Percentiles rank a stretch among this genome's conserved stretches.
phyloP scores from a whole-genome alignment of 1,140 invertebrate genomes.

The Heliconius melpomene region DNA sequence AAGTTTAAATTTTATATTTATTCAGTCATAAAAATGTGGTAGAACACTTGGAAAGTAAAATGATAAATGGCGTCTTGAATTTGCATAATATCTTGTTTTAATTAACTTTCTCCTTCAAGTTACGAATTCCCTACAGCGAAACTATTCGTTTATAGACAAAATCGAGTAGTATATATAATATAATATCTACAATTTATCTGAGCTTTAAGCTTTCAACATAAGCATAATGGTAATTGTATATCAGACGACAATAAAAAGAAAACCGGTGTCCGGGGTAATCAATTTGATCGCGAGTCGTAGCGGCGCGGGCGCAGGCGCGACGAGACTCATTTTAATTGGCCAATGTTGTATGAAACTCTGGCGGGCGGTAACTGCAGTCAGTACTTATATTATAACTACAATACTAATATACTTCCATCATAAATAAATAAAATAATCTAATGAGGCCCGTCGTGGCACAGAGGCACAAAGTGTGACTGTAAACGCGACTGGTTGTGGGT shows the following conservation, averaged over 20 bases:
- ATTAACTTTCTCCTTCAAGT: constrained; percentile 47
- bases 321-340: constrained; percentile 50
- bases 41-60: constrained; percentile 32
- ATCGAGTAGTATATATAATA: neutral
- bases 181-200: neutral
- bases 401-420: neutral
- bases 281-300: constrained; percentile 27
- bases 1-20: constrained; percentile 36
- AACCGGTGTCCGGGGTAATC: constrained; percentile 26
- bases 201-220: constrained; percentile 13
- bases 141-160: neutral
- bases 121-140: constrained; percentile 19
- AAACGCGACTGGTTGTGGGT: too few species aligned
- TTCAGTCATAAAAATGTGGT: constrained; percentile 29
- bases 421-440: too few species aligned
- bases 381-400: constrained; percentile 35
- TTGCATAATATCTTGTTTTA: constrained; percentile 33
- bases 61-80: constrained; percentile 14
- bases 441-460: too few species aligned
- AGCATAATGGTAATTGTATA: constrained; percentile 11
- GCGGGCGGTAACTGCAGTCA: constrained; percentile 27
- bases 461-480: too few species aligned
- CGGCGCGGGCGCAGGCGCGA: constrained; percentile 22
- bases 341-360: constrained; percentile 56
- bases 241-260: constrained; percentile 28